Conservation (phyloP, 2,113 vertebrate species). For the Nothocercus julius region DNA sequence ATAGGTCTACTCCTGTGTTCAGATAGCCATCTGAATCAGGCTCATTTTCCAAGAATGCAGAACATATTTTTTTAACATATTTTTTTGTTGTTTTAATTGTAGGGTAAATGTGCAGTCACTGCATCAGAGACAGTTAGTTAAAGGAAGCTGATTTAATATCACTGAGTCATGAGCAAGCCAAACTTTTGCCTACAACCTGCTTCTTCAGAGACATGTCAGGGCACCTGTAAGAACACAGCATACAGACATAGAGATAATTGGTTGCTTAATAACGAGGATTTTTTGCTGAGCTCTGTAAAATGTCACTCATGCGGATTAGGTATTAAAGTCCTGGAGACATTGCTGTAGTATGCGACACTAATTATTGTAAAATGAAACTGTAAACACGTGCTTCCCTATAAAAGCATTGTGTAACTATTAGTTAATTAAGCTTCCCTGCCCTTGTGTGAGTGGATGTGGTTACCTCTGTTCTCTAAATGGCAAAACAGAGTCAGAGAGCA, state of each 20-base stretch:
- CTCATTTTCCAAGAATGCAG: not conserved
- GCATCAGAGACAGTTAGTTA: not conserved
- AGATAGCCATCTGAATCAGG: not conserved
- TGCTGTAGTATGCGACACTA: not conserved
- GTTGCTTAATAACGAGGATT: constrained; percentile 17
- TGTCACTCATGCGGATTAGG: not conserved
- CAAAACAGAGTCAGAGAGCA: not conserved
- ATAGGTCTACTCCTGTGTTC: not conserved
- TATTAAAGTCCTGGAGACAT: constrained; percentile 3
- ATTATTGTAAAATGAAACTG: constrained; percentile 34
- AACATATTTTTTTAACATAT: not conserved
- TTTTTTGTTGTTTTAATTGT: not conserved
- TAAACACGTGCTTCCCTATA: not conserved
- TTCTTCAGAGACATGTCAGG: constrained; percentile 26
- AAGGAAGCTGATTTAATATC: not conserved
- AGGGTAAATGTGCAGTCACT: not conserved
- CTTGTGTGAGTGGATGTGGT: not conserved
- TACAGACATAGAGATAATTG: not conserved
- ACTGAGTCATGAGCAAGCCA: constrained; percentile 9
- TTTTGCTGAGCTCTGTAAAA: constrained; percentile 49
- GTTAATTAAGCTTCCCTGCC: not conserved
- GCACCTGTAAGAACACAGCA: not conserved
- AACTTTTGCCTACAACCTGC: constrained; percentile 1
- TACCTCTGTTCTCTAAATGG: not conserved
- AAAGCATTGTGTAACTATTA: not conserved